Conservation (phyloP, 1,140 invertebrate genomes). For the Neuroterus valhalla region DNA sequence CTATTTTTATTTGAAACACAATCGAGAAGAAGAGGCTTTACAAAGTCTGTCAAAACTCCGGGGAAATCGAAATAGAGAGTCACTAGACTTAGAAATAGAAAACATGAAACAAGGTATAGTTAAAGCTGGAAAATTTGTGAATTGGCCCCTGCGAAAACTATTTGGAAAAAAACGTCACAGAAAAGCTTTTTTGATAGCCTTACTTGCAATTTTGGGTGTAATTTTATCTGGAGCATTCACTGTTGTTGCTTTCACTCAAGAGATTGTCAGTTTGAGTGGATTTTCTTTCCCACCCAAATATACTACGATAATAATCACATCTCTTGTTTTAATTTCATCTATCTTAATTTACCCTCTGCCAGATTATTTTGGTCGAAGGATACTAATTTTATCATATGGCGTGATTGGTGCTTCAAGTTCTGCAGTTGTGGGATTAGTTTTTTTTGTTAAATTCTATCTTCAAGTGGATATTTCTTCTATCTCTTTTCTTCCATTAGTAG, state of each 20-base stretch:
- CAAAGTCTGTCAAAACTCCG: background rate
- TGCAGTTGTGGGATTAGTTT: slow-evolving; percentile 74
- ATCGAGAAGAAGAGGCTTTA: slow-evolving; percentile 77
- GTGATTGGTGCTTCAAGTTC: slow-evolving; percentile 76
- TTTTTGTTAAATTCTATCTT: slow-evolving; percentile 67
- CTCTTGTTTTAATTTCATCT: slow-evolving; percentile 80
- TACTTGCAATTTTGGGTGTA: slow-evolving; percentile 83
- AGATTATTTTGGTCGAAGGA: slow-evolving; percentile 82
- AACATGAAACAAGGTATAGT: background rate
- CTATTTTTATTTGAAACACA: slow-evolving; percentile 65
- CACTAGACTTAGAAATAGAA: background rate
- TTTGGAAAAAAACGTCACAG: slow-evolving; percentile 44
- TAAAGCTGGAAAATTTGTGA: background rate
- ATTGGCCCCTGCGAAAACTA: background rate
- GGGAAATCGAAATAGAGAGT: background rate
- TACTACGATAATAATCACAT: slow-evolving; percentile 81
- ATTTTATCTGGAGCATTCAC: slow-evolving; percentile 86
- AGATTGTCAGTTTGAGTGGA: slow-evolving; percentile 83
- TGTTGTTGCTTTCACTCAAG: slow-evolving; percentile 84
- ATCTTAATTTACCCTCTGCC: slow-evolving; percentile 80
- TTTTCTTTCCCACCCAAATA: slow-evolving; percentile 72
- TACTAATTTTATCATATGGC: slow-evolving; percentile 80
- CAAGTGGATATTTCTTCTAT: slow-evolving; percentile 56
- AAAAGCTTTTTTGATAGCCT: slow-evolving; percentile 80
- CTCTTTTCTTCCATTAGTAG: slow-evolving; percentile 64